phyloP scores from a whole-genome alignment of 2,113 vertebrate genomes.

The Bostrychus sinensis region DNA sequence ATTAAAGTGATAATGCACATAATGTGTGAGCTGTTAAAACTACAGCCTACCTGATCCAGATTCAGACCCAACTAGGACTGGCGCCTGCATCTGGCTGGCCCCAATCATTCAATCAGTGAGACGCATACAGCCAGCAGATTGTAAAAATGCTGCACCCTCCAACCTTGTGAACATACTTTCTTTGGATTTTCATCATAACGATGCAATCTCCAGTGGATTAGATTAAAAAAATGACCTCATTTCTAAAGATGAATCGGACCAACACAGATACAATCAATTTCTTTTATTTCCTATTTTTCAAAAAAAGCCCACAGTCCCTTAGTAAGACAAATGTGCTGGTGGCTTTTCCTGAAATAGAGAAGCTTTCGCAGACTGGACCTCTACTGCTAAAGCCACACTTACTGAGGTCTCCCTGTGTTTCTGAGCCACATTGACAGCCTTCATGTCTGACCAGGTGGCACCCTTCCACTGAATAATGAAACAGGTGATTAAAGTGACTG shows the following conservation, averaged over 20 bases:
- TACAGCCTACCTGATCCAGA: slow-evolving; percentile 20
- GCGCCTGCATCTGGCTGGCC: slow-evolving; percentile 22
- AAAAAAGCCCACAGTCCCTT: slow-evolving; percentile 27
- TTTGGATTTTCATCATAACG: slow-evolving; percentile 58
- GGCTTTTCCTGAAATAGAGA: slow-evolving; percentile 38
- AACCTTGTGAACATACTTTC: slow-evolving; percentile 37
- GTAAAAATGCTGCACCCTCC: slow-evolving; percentile 31
- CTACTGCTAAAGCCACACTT: slow-evolving; percentile 4
- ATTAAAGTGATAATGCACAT: not conserved
- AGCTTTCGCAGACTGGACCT: slow-evolving; percentile 35
- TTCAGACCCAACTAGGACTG: slow-evolving; percentile 20
- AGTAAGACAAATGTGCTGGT: slow-evolving; percentile 38
- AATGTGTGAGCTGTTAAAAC: not conserved
- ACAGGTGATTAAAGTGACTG: slow-evolving; percentile 78
- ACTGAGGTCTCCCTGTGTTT: slow-evolving; percentile 27
- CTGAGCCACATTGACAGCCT: slow-evolving; percentile 61
- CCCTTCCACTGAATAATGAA: slow-evolving; percentile 75
- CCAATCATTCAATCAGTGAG: slow-evolving; percentile 39
- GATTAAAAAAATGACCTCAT: slow-evolving; percentile 61
- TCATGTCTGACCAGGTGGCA: slow-evolving; percentile 72
- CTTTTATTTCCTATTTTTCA: slow-evolving; percentile 57
- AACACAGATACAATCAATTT: slow-evolving; percentile 60
- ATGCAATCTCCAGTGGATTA: slow-evolving; percentile 52
- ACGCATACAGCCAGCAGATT: slow-evolving; percentile 35
- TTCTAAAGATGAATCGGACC: slow-evolving; percentile 58